Base-by-base conservation (phyloP, 2,113 vertebrate genomes). In the Cyprinodon variegatus region DNA sequence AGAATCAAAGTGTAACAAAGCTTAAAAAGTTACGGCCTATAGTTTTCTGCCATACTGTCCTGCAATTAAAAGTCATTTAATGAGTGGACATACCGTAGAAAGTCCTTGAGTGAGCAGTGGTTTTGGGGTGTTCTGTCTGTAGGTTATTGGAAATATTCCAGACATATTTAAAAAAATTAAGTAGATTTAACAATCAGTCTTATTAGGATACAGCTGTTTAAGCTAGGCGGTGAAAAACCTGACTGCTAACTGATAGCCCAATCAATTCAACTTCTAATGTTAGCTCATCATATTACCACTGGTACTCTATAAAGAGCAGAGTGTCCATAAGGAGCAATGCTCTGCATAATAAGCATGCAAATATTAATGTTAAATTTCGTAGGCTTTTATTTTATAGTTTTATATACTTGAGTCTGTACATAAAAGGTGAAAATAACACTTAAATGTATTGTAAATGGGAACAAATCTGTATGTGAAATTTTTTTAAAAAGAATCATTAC, bases 241-340 rank as follows among this genome's bases (percentile, higher is more conserved):
- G 8, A 17, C 17, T 10, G 17, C 17, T 9, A n/a, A 8, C 50
- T 9, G 15, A 53, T 20, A 53, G 15, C 14, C 6, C 6, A 53
- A 15, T 53, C 5, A n/a, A 57, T 57, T n/a, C 9, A 53, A 20
- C 0, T 20, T 20, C 20, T n/a, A 57, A 57, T 57, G n/a, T 57
- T 57, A 57, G 15, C 7, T n/a, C 5, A 14, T 57, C 4, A 57
- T n/a, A 57, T 5, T 57, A 15, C 20, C 2, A 82, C 68, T 69
- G 68, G 57, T 79, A 63, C 73, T 70, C 29, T 29, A 1, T 78
- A 78, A 81, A 76, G 68, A 78, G 71, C 77, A 43, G 77, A 77
- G 72, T 40, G 36, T 45, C 57, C 65, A 77, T 67, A 13, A 70
- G 66, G 68, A 60, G 48, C 22, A 60, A 39, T 57, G 29, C 20